A percentile compares a stretch with the other conserved stretches of the same genome.
Conservation (phyloP, 2,888 invertebrate species). For the Xestoiulus laeticollis region DNA sequence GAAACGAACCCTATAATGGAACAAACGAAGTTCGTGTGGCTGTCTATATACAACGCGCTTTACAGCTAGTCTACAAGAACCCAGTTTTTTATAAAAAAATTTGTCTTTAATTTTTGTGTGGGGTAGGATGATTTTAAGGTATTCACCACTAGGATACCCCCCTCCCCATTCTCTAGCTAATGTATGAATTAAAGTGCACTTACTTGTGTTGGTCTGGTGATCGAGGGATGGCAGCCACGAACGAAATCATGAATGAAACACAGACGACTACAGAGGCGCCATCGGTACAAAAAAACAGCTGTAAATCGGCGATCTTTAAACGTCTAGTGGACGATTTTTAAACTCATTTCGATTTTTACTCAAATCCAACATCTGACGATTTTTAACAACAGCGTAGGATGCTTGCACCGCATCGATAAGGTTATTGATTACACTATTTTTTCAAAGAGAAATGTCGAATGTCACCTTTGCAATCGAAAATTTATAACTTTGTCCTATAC, state of each 20-base stretch:
- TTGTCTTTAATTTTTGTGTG: background rate
- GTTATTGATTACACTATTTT: background rate
- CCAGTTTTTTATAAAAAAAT: background rate
- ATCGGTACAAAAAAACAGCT: slow-evolving; percentile 45
- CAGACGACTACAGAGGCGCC: slow-evolving; percentile 37
- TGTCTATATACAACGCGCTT: background rate
- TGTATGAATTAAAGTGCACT: slow-evolving; percentile 45
- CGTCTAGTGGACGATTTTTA: slow-evolving; percentile 44
- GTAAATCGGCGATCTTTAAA: slow-evolving; percentile 45
- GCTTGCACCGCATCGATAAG: background rate
- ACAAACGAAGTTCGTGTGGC: slow-evolving; percentile 15
- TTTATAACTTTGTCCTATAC: background rate
- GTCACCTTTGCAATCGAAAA: background rate
- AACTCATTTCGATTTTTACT: slow-evolving; percentile 42
- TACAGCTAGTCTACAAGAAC: too few species aligned
- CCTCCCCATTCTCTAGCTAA: background rate
- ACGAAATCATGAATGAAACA: slow-evolving; percentile 49
- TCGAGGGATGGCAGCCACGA: slow-evolving; percentile 7
- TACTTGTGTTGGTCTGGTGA: slow-evolving; percentile 38
- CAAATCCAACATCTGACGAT: background rate
- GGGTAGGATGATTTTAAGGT: background rate
- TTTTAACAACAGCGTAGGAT: background rate
- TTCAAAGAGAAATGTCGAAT: background rate
- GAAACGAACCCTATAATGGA: background rate
- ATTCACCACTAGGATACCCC: background rate